Base-by-base conservation (phyloP, 92 coral and sea anemone genomes). In the Siderastrea siderea region DNA sequence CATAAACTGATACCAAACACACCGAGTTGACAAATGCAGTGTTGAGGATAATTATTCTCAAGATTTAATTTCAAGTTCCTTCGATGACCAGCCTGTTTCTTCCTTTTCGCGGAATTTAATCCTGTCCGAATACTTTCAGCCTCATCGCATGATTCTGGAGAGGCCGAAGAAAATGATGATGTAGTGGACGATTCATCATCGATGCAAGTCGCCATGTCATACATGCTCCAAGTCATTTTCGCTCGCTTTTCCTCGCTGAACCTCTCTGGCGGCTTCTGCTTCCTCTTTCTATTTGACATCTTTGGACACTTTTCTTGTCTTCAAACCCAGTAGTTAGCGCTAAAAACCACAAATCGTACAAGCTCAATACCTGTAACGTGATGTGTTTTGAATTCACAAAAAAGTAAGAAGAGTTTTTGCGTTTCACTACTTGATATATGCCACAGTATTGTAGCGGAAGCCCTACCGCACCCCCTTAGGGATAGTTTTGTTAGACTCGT, bases 231-330 rank as follows among this genome's bases (percentile, higher is more conserved):
- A 3, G 92, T 89, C 85, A 91, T 81, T 69, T 78, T 80, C 44
- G 94, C 77, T 51, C 92, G 92, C 68, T 93, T 91, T 50, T 91
- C 91, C 17, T 84, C 93, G 55, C 79, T 86, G 19, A 92, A 77
- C 77, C 85, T 93, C 38, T 78, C 83, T 1, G 99, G 99, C 1
- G 79, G 78, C 7, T 77, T 49, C 67, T 67, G 92, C 68, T 91
- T 95, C 64, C 99, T 67, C 74, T 92, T 96, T 43, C 93, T 86
- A 65, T 93, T 82, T 9, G 95, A 82, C 98, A 95, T 95, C 47
- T 78, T 88, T 1, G 11, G 4, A 49, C 51, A 65, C 19, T 47
- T 7, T 13, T 45, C 73, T 50, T 66, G 44, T 65, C 75, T 52
- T 3, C 6, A 13, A 3, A 1, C 8, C 19, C 57, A 16, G 49